Evolutionary conservation across 1,140 invertebrate genomes (phyloP), one percentile per base, ranked within the genome.

Genomic region (Cylas formicarius): DNA sequence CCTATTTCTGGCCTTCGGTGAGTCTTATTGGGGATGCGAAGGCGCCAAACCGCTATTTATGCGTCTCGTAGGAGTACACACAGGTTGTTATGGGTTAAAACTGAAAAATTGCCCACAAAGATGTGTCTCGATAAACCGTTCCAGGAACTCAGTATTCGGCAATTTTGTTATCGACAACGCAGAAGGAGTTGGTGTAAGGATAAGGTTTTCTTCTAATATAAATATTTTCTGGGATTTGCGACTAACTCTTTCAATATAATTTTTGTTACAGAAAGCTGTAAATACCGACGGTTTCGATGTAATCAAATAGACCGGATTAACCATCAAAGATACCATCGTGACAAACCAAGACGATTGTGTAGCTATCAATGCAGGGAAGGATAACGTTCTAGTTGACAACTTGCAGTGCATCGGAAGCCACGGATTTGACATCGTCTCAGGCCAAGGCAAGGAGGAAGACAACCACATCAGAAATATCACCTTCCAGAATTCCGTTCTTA

Each of bases 291-390:
- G 42, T 13, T 44, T 44, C 17, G 32, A 22, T 14, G 22, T 44
- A 23, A 11, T 4, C 16, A 27, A 26, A 3, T 11, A 9, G n/a
- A 3, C 8, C 9, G 23, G 29, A 5, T 36, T 26, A 9, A 31
- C 29, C 5, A 0, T 44, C 2, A 24, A 36, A 19, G 17, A 34
- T 14, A 17, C 17, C 7, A 20, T 22, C 7, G 32, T 44, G 8
- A 24, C 3, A n/a, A 44, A 44, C 20, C 42, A 44, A 28, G 42
- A 44, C 22, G 42, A 44, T 27, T 44, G 42, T 14, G 32, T 44
- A 8, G 16, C 9, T 17, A n/a, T 45, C 16, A 37, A 38, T n/a
- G n/a, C 6, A 11, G 43, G 43, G n/a, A 9, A 19, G 16, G 7
- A 37, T n/a, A n/a, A 37, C 17, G 1, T 45, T 16, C 5, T 14